phyloP scores from a whole-genome alignment of 2,888 invertebrate genomes.

The Parnassius glacialis region DNA sequence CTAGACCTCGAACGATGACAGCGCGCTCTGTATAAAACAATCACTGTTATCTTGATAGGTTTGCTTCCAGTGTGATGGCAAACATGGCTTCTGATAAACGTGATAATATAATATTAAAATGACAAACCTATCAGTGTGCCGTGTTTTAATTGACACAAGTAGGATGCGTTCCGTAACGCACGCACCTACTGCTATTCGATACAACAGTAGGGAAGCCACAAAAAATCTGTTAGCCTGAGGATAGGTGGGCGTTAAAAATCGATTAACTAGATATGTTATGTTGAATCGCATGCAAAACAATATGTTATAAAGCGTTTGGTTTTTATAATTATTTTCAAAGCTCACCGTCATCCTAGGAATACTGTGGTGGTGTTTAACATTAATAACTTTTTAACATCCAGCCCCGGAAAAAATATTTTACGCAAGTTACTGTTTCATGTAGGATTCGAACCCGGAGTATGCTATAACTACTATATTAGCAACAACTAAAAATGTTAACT shows the following conservation, averaged over 20 bases:
- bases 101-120: slow-evolving; percentile 55
- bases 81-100: slow-evolving; percentile 62
- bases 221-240: neutral
- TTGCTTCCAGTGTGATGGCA: slow-evolving; percentile 56
- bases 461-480: too few species aligned
- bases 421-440: too few species aligned
- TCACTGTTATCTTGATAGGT: slow-evolving; percentile 72
- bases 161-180: slow-evolving; percentile 2
- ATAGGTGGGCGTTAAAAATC: slow-evolving; percentile 3
- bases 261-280: neutral
- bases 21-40: slow-evolving; percentile 57
- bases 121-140: slow-evolving; percentile 43
- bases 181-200: slow-evolving; percentile 12
- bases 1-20: slow-evolving; percentile 55
- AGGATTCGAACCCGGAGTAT: too few species aligned
- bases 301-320: too few species aligned
- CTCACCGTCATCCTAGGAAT: too few species aligned
- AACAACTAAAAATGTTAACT: too few species aligned
- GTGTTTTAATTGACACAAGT: slow-evolving; percentile 30
- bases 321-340: too few species aligned
- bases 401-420: too few species aligned
- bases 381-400: too few species aligned
- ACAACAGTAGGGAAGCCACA: slow-evolving; percentile 2
- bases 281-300: neutral
- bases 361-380: too few species aligned